Evolutionary conservation across 2,797 vertebrate genomes (phyloP), one percentile per base, ranked within the genome.

Genomic region (Xiphophorus birchmanni): DNA sequence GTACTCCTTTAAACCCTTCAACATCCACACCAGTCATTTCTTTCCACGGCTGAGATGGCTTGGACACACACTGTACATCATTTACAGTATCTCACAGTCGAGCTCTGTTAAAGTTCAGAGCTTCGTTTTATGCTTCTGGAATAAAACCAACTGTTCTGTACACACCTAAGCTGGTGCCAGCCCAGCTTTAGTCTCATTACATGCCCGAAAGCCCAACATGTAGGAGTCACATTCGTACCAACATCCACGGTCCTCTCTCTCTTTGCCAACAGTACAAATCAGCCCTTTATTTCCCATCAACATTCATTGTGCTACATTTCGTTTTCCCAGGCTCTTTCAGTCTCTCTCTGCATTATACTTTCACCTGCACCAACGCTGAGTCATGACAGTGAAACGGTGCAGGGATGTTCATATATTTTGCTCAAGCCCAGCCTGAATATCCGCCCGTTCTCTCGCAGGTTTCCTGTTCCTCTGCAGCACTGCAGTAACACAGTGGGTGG

Each of bases 121-220:
- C 82, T 48, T 60, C 69, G 83, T 63, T 90, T 73, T 80, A 77
- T 82, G 60, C 82, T 80, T 92, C 76, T 83, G 54, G 48, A 76
- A 40, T 78, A n/a, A 47, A 78, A 83, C 81, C 11, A 76, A 60
- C 77, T 82, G 78, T 77, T 82, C 84, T 79, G 77, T 83, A 84
- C 84, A 87, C 82, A 85, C 86, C 92, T 80, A 74, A 86, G 91
- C 96, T 95, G 96, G 95, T 86, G 90, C 96, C 95, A 96, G 97
- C 96, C 97, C 97, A 97, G 97, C 92, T 77, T 93, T 94, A 90
- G 75, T 90, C 75, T 83, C 4, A n/a, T 74, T 65, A 82, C 88
- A 75, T 90, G 12, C 65, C 40, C 81, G 82, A 81, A 81, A 84
- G 84, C 82, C 74, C 80, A 77, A 47, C 60, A 73, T 29, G 12